Conservation (phyloP, 2,888 invertebrate species). For the Eristalis intricaria region DNA sequence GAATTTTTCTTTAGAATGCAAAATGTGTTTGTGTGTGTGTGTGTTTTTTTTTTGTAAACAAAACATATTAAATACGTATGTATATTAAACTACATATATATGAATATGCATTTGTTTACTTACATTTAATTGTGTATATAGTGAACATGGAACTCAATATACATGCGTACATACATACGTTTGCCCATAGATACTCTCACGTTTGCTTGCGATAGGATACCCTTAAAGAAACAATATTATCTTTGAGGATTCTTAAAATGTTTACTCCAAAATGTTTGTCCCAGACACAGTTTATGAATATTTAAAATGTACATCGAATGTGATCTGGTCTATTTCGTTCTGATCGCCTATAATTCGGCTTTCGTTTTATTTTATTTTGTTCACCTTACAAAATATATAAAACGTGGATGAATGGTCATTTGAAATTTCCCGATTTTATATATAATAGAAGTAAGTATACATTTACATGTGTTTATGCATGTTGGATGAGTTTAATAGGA, state of each 20-base stretch:
- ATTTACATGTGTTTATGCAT: not conserved
- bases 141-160: not conserved
- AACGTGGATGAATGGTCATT: not conserved
- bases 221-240: not conserved
- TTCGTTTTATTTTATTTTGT: not conserved
- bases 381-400: not conserved
- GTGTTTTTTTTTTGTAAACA: not conserved
- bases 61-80: not conserved
- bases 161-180: not conserved
- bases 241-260: not conserved
- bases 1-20: constrained; percentile 18
- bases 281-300: not conserved
- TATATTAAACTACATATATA: too few species aligned
- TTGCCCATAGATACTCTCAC: not conserved
- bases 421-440: not conserved
- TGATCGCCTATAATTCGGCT: not conserved
- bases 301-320: not conserved
- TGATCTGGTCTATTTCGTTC: not conserved
- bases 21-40: not conserved
- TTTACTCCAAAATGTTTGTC: not conserved
- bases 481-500: not conserved
- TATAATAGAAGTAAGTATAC: not conserved
- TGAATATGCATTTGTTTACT: too few species aligned
- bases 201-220: not conserved
- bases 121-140: not conserved